phyloP scores from a whole-genome alignment of 2,888 invertebrate species.

The Apodemia duryi region DNA sequence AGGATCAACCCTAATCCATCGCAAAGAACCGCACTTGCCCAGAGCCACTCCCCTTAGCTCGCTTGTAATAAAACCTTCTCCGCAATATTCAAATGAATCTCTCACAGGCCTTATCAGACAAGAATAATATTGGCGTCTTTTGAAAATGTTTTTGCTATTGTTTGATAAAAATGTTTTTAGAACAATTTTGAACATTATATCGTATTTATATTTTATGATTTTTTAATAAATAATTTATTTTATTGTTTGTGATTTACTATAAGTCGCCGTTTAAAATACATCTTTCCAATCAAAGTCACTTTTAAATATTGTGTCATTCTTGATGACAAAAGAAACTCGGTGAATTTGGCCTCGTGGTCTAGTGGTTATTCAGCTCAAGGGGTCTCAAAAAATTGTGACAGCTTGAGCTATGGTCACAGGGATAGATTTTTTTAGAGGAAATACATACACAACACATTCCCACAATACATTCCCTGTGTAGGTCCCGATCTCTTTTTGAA shows the following conservation, averaged over 20 bases:
- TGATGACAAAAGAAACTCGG: too few species aligned
- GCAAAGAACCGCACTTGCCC: slow-evolving; percentile 54
- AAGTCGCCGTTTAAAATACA: too few species aligned
- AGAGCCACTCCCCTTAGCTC: slow-evolving; percentile 42
- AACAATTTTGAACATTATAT: slow-evolving; percentile 18
- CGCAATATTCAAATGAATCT: slow-evolving; percentile 33
- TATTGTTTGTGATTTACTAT: not conserved
- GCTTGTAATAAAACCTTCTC: slow-evolving; percentile 45
- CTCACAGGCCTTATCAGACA: not conserved
- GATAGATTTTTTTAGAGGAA: too few species aligned
- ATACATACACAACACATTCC: too few species aligned
- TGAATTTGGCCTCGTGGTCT: too few species aligned
- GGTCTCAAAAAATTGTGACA: too few species aligned
- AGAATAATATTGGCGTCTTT: not conserved
- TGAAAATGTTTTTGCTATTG: not conserved
- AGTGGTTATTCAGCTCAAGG: too few species aligned
- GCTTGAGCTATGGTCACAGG: too few species aligned
- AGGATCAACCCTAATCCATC: slow-evolving; percentile 41
- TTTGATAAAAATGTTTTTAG: not conserved
- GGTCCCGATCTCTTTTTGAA: too few species aligned
- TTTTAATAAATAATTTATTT: slow-evolving; percentile 8
- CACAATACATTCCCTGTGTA: too few species aligned
- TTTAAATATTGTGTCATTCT: too few species aligned
- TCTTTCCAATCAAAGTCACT: too few species aligned
- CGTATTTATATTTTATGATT: slow-evolving; percentile 12